These are phyloP conservation scores for Caiman crocodilus DNA, from an alignment of 2,797 vertebrate species.

Conservation along the genomic window DNA sequence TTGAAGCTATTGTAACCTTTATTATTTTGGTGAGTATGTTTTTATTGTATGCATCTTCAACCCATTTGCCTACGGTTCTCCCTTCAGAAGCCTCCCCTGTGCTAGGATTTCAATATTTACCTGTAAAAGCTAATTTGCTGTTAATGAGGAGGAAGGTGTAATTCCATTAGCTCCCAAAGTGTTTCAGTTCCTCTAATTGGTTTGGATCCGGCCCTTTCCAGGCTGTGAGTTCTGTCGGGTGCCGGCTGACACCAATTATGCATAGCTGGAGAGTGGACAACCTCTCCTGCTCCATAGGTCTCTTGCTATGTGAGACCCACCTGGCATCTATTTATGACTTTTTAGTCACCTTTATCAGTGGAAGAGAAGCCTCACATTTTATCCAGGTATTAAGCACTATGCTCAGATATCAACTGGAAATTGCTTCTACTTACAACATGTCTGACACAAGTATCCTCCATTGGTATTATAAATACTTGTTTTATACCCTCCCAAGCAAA, in stretches of 20 bases:
- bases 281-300: background rate
- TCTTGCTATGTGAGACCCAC: background rate
- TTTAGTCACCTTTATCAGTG: background rate
- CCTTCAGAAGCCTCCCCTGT: background rate
- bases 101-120: background rate
- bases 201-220: background rate
- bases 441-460: background rate
- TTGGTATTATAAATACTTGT: background rate
- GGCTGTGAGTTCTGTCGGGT: background rate
- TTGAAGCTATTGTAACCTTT: background rate
- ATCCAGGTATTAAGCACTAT: background rate
- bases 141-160: background rate
- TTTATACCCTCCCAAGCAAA: background rate
- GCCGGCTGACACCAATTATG: rapidly evolving
- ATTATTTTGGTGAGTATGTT: background rate
- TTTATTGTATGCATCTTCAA: background rate
- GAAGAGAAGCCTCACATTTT: background rate
- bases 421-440: background rate
- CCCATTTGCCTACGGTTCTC: background rate
- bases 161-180: background rate
- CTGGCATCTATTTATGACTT: background rate
- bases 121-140: background rate
- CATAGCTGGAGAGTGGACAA: background rate
- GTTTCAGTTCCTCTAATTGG: background rate
- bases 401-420: background rate